Evolutionary conservation across 2,888 invertebrate genomes (phyloP).

Genomic region (Lepidochrysops patricia): DNA sequence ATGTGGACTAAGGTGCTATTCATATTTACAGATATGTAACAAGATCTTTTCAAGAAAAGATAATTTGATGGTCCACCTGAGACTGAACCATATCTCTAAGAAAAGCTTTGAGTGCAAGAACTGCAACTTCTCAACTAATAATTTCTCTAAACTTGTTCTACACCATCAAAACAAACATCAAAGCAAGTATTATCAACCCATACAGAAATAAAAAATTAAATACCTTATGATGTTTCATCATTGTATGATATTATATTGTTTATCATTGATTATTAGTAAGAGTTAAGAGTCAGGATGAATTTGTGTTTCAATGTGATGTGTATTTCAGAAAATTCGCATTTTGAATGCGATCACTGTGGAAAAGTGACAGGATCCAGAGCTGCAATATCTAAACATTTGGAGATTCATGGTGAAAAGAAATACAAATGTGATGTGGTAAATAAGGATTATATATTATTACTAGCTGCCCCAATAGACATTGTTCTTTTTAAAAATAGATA

Average conservation of each 20-base stretch:
- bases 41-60: constrained; percentile 81
- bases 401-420: constrained; percentile 79
- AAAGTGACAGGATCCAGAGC: constrained; percentile 83
- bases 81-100: constrained; percentile 67
- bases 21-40: constrained; percentile 72
- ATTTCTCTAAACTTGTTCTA: constrained; percentile 49
- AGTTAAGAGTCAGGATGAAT: too few relatives aligned
- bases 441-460: constrained; percentile 14
- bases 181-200: constrained; percentile 42
- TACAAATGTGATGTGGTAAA: constrained; percentile 77
- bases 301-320: background rate
- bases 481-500: background rate
- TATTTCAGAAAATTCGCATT: constrained; percentile 40
- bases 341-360: constrained; percentile 82
- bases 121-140: constrained; percentile 44
- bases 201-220: too few relatives aligned
- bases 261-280: too few relatives aligned
- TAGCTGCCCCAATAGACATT: background rate
- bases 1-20: too few relatives aligned
- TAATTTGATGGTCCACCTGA: constrained; percentile 82
- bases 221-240: too few relatives aligned
- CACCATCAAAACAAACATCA: constrained; percentile 48
- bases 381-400: constrained; percentile 84
- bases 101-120: constrained; percentile 44
- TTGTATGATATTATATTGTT: too few relatives aligned